These are phyloP conservation scores for Timandra comae DNA, from an alignment of 2,888 invertebrate genomes.

Conservation along the genomic window DNA sequence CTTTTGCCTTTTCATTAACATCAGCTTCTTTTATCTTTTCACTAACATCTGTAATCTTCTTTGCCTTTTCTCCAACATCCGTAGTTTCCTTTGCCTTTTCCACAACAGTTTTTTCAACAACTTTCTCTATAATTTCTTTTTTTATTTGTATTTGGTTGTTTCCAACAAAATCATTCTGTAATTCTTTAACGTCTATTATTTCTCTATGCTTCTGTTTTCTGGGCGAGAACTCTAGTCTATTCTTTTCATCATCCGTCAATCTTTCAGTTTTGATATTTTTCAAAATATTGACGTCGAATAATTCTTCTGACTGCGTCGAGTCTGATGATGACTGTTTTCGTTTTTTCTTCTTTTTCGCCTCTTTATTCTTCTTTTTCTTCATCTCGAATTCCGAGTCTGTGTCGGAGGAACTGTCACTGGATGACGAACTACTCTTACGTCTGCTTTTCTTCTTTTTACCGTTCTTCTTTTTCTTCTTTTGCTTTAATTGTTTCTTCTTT, in stretches of 20 bases:
- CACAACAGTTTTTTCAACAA: not conserved
- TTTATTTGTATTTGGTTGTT: slow-evolving; percentile 56
- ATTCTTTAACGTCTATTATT: slow-evolving; percentile 65
- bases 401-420: slow-evolving; percentile 35
- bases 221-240: slow-evolving; percentile 48
- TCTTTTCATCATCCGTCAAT: slow-evolving; percentile 57
- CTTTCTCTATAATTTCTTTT: slow-evolving; percentile 40
- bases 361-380: slow-evolving; percentile 30
- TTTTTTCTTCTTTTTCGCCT: slow-evolving; percentile 37
- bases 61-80: slow-evolving; percentile 6
- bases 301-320: slow-evolving; percentile 45
- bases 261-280: slow-evolving; percentile 67
- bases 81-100: slow-evolving; percentile 1
- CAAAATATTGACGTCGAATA: slow-evolving; percentile 60
- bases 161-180: slow-evolving; percentile 65
- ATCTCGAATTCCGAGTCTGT: slow-evolving; percentile 31
- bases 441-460: slow-evolving; percentile 49
- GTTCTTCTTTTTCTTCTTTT: slow-evolving; percentile 48
- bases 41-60: slow-evolving; percentile 10
- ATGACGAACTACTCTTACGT: slow-evolving; percentile 38
- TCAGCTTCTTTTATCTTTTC: slow-evolving; percentile 5
- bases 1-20: no score
- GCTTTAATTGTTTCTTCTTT: slow-evolving; percentile 48
- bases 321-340: slow-evolving; percentile 43
- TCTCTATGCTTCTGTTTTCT: slow-evolving; percentile 48